These are phyloP conservation scores for Mionectes olivaceus DNA, from an alignment of 2,797 vertebrate genomes.

Conservation along the genomic window DNA sequence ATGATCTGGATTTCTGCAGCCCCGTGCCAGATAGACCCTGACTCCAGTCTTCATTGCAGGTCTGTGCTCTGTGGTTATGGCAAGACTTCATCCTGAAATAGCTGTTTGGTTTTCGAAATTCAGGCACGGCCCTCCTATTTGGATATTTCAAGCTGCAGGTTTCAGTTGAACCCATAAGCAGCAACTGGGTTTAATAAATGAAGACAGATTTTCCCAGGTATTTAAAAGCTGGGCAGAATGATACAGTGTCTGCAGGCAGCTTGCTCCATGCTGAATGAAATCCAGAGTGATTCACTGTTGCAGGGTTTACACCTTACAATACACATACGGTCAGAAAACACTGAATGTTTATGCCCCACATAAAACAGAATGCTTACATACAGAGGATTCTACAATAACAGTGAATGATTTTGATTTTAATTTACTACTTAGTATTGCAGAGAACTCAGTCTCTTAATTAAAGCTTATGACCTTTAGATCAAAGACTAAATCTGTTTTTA, in stretches of 20 bases:
- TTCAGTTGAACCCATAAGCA: neutral
- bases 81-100: constrained; percentile 38
- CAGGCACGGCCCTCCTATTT: neutral
- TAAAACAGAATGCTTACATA: neutral
- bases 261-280: neutral
- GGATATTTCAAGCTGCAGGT: constrained; percentile 21
- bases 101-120: constrained; percentile 11
- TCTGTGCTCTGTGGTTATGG: constrained; percentile 54
- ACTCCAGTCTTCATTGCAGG: constrained; percentile 3
- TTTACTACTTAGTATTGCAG: neutral
- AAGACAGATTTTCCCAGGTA: constrained; percentile 3
- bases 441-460: neutral
- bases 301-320: neutral
- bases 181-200: neutral
- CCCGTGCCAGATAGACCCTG: neutral
- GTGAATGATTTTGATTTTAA: neutral
- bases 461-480: neutral
- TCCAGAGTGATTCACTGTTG: neutral
- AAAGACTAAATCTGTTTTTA: neutral
- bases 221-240: neutral
- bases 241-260: neutral
- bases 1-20: neutral
- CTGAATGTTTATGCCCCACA: neutral
- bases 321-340: neutral
- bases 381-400: neutral